Conservation (phyloP, 1,140 invertebrate species). For the Ceratina japonica region DNA sequence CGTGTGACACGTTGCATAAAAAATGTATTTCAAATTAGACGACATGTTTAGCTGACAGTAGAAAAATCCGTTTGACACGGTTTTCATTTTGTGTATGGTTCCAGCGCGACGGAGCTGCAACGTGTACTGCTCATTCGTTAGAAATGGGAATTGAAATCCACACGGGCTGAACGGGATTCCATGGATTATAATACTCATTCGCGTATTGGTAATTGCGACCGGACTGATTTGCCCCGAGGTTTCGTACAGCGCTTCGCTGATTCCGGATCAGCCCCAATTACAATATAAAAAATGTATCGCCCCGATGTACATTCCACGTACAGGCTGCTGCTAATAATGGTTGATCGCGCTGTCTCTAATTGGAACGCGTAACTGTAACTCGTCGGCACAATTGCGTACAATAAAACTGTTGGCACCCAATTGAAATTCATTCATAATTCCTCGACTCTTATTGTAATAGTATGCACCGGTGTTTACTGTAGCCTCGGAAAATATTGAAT, state of each 20-base stretch:
- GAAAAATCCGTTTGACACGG: neutral
- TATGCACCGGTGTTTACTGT: too few relatives aligned
- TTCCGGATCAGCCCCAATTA: constrained; percentile 37
- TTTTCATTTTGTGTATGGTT: neutral
- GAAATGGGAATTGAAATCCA: constrained; percentile 27
- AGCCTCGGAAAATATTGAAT: too few relatives aligned
- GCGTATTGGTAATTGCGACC: constrained; percentile 33
- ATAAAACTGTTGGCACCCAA: neutral
- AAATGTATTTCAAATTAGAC: too few relatives aligned
- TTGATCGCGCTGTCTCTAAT: constrained; percentile 8
- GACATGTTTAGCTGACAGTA: too few relatives aligned
- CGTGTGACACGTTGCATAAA: too few relatives aligned
- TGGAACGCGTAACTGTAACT: constrained; percentile 1
- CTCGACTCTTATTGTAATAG: neutral
- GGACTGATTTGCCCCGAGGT: constrained; percentile 22
- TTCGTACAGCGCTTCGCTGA: constrained; percentile 21
- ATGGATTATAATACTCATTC: constrained; percentile 25
- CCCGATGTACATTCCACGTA: constrained; percentile 7
- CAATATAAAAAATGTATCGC: constrained; percentile 19
- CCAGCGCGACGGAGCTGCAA: neutral
- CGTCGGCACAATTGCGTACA: neutral
- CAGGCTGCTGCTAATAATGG: neutral
- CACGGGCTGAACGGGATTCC: neutral
- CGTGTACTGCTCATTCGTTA: neutral
- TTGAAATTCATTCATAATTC: neutral